Conservation (phyloP, 2,113 vertebrate genomes). For the Calyptommatus sinebrachiatus region DNA sequence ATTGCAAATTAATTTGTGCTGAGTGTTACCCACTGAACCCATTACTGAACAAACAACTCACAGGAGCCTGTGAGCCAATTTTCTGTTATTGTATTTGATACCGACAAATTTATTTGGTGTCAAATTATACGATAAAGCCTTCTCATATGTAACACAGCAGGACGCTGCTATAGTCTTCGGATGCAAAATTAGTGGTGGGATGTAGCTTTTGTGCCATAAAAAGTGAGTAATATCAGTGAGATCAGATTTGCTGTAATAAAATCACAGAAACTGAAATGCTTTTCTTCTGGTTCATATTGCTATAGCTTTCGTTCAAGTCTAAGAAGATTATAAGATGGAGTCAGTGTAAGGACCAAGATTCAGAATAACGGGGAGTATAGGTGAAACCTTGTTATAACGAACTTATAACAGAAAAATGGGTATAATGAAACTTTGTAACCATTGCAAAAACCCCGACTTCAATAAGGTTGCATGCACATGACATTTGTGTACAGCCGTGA, state of each 20-base stretch:
- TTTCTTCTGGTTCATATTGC: not conserved
- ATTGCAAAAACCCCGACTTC: too few relatives aligned
- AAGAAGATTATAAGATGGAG: not conserved
- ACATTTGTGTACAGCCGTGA: too few relatives aligned
- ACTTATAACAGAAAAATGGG: too few relatives aligned
- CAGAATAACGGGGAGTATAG: not conserved
- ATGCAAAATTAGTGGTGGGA: constrained; percentile 79
- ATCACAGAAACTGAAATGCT: constrained; percentile 45
- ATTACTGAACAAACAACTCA: constrained; percentile 60
- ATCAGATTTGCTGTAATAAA: constrained; percentile 61
- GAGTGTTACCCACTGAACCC: constrained; percentile 45
- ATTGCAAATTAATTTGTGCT: constrained; percentile 64
- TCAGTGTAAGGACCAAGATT: too few relatives aligned
- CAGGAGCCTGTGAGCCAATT: constrained; percentile 74
- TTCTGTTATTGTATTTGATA: constrained; percentile 66
- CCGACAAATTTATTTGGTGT: constrained; percentile 71
- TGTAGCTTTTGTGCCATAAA: constrained; percentile 74
- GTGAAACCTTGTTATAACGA: too few relatives aligned
- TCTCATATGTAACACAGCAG: constrained; percentile 75
- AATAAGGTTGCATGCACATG: too few relatives aligned
- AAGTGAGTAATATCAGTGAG: constrained; percentile 72
- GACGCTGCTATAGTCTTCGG: constrained; percentile 71
- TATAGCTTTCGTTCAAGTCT: not conserved
- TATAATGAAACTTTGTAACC: too few relatives aligned
- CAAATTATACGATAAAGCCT: constrained; percentile 65